phyloP scores from a whole-genome alignment of 2,113 vertebrate species.

The Aldabrachelys gigantea region DNA sequence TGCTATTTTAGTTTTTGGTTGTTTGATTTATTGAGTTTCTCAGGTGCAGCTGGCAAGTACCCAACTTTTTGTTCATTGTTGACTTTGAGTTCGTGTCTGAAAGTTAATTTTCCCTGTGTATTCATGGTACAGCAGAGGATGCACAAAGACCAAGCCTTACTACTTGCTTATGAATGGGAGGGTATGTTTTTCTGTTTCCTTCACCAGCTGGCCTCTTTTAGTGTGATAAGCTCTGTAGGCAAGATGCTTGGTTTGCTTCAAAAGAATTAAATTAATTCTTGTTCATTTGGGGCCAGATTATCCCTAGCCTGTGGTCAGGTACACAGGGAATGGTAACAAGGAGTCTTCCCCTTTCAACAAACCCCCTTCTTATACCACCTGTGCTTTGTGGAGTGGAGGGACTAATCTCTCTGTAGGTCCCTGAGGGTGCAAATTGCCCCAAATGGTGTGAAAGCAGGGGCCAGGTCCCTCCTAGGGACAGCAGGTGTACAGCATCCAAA shows the following conservation, averaged over 20 bases:
- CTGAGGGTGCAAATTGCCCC: neutral
- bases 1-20: neutral
- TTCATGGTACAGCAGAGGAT: neutral
- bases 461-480: too few species aligned
- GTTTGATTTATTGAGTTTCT: neutral
- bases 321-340: neutral
- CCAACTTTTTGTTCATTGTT: neutral
- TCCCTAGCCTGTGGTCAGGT: neutral
- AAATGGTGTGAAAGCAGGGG: neutral
- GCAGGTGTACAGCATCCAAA: neutral
- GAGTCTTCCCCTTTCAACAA: accelerated
- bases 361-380: neutral
- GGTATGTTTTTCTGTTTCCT: neutral
- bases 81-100: neutral
- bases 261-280: neutral
- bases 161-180: neutral
- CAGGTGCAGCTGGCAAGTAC: neutral
- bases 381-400: neutral
- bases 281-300: neutral
- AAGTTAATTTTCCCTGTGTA: neutral
- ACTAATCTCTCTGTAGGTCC: neutral
- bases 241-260: neutral
- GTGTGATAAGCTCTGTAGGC: neutral
- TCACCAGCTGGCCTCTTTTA: neutral
- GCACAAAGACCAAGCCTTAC: neutral